Percentiles rank a stretch among this genome's conserved stretches.
phyloP scores from a whole-genome alignment of 1,140 invertebrate genomes.

The Drosophila orosa region DNA sequence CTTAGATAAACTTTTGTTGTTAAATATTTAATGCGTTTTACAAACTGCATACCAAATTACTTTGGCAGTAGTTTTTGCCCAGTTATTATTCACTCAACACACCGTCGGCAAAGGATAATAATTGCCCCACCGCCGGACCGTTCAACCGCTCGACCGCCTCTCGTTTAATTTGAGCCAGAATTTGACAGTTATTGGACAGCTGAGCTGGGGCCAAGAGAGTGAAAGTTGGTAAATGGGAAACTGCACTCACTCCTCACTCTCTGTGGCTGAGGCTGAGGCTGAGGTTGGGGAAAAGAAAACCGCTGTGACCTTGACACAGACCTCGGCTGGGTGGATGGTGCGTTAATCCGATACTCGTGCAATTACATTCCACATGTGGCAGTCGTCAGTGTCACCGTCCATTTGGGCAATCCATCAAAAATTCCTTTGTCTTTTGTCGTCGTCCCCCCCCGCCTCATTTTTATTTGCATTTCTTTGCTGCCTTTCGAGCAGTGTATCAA shows the following conservation, averaged over 20 bases:
- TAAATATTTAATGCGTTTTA: slow-evolving; percentile 23
- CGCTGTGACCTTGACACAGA: slow-evolving; percentile 18
- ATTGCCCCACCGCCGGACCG: slow-evolving; percentile 9
- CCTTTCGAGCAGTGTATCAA: slow-evolving; percentile 31
- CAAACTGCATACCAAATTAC: slow-evolving; percentile 29
- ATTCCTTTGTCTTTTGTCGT: slow-evolving; percentile 40
- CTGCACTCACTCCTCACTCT: slow-evolving; percentile 17
- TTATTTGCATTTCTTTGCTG: slow-evolving; percentile 14
- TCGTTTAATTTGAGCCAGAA: slow-evolving; percentile 71
- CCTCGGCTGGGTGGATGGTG: not conserved
- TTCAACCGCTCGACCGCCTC: slow-evolving; percentile 29
- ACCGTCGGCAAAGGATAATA: slow-evolving; percentile 11
- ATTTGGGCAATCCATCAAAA: slow-evolving; percentile 53
- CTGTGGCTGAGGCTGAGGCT: slow-evolving; percentile 14
- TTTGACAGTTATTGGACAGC: slow-evolving; percentile 80
- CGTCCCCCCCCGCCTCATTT: not conserved
- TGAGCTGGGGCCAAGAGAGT: not conserved
- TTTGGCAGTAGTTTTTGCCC: slow-evolving; percentile 5
- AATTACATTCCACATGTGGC: slow-evolving; percentile 51
- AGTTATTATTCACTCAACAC: not conserved
- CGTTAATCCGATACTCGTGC: slow-evolving; percentile 39
- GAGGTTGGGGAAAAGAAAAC: slow-evolving; percentile 7
- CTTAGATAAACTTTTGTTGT: not conserved
- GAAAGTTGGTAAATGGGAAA: slow-evolving; percentile 10
- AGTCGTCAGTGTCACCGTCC: slow-evolving; percentile 23